These are phyloP conservation scores for Drosophila maculinotata DNA, from an alignment of 2,888 invertebrate genomes.

Conservation along the genomic window DNA sequence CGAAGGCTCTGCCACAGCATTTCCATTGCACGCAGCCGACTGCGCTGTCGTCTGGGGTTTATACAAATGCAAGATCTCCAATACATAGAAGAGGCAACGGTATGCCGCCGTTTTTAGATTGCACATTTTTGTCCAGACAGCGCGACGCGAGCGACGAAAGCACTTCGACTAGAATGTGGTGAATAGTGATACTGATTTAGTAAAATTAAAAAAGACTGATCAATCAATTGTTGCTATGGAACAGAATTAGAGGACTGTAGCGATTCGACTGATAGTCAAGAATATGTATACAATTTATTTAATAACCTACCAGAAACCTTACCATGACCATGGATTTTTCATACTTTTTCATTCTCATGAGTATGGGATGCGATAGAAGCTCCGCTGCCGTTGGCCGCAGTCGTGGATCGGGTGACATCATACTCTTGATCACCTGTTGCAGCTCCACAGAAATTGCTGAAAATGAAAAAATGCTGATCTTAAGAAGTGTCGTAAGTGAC, in stretches of 20 bases:
- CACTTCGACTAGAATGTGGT: conserved; percentile 73
- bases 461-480: too few relatives aligned
- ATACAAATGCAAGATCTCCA: conserved; percentile 75
- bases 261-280: too few relatives aligned
- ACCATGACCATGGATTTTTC: conserved; percentile 79
- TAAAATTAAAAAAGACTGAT: background rate
- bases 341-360: conserved; percentile 72
- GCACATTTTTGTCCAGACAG: conserved; percentile 83
- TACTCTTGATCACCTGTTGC: conserved; percentile 86
- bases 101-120: conserved; percentile 80
- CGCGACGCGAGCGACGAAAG: conserved; percentile 80
- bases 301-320: conserved; percentile 75
- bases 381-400: conserved; percentile 86
- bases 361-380: conserved; percentile 85
- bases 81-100: conserved; percentile 70
- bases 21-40: conserved; percentile 14
- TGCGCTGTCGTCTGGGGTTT: conserved; percentile 48
- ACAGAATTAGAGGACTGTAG: too few relatives aligned
- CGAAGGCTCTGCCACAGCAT: conserved; percentile 24
- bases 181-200: background rate
- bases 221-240: background rate
- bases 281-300: too few relatives aligned
- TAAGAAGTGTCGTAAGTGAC: background rate
- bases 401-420: conserved; percentile 87
- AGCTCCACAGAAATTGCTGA: conserved; percentile 86